Percentiles rank a stretch among this genome's conserved stretches.
These are phyloP conservation scores for Saturnia pavonia DNA, from an alignment of 2,888 invertebrate species.

Conservation along the genomic window DNA sequence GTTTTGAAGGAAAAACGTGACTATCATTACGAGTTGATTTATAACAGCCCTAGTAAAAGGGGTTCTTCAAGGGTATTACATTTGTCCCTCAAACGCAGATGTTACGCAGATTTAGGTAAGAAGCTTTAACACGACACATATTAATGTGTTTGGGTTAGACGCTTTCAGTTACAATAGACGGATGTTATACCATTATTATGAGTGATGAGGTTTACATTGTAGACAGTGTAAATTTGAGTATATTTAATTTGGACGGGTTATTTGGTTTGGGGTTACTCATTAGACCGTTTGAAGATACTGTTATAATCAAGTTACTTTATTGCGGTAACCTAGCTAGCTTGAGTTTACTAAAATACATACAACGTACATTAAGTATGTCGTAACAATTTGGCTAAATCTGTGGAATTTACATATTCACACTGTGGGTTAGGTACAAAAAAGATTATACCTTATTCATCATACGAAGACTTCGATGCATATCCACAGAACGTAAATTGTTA, in stretches of 20 bases:
- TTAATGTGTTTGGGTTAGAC: constrained; percentile 43
- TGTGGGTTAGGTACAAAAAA: too few species aligned
- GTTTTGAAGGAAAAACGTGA: constrained; percentile 39
- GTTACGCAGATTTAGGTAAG: constrained; percentile 37
- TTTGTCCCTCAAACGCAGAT: constrained; percentile 40
- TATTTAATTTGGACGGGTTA: constrained; percentile 12
- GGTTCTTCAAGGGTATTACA: constrained; percentile 39
- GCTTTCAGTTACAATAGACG: constrained; percentile 26
- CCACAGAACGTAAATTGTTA: too few species aligned
- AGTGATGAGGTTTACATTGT: constrained; percentile 17
- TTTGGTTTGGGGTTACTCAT: constrained; percentile 1
- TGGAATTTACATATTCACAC: neutral
- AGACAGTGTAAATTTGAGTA: constrained; percentile 10
- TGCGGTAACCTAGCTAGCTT: neutral
- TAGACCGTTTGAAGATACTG: neutral
- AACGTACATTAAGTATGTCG: neutral
- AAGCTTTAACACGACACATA: constrained; percentile 43
- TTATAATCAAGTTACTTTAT: neutral
- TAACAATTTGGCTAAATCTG: neutral
- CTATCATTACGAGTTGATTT: constrained; percentile 53
- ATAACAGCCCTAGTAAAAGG: constrained; percentile 49
- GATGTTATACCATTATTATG: constrained; percentile 19
- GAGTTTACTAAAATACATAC: neutral
- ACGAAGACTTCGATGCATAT: too few species aligned
- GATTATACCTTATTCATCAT: too few species aligned